Evolutionary conservation across 2,797 vertebrate genomes (phyloP).

Genomic region (Aldrovandia affinis): DNA sequence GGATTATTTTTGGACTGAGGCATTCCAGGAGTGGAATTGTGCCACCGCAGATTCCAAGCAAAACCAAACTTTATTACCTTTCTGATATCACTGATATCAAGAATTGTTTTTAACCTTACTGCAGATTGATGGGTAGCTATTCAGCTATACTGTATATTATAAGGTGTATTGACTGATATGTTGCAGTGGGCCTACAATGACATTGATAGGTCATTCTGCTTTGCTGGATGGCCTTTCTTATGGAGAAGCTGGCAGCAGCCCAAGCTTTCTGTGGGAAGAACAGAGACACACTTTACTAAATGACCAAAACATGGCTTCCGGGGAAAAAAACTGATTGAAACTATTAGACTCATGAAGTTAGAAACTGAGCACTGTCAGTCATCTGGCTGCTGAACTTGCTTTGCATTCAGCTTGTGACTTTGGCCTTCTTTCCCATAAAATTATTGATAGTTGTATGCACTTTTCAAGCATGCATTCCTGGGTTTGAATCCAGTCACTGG

Average conservation of each 20-base stretch:
- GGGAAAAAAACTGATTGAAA: no score
- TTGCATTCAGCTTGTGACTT: no score
- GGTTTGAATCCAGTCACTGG: no score
- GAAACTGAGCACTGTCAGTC: no score
- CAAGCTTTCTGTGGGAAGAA: neutral
- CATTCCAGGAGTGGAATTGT: no score
- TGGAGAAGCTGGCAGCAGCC: neutral
- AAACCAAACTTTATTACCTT: neutral
- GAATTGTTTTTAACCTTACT: neutral
- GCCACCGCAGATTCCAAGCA: neutral
- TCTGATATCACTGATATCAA: neutral
- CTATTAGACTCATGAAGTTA: no score
- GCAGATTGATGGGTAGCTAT: neutral
- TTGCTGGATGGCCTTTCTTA: neutral
- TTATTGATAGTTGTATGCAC: no score
- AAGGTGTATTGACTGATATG: neutral
- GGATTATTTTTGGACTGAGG: no score
- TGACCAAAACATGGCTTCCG: neutral
- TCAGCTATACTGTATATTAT: neutral
- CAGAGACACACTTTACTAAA: neutral
- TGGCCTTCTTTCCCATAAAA: no score
- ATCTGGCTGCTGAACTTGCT: no score
- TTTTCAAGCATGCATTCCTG: no score
- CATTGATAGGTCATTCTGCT: neutral
- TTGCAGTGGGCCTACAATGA: neutral